Evolutionary conservation across 92 coral and sea anemone genomes (phyloP).

Genomic region (Porites rus): DNA sequence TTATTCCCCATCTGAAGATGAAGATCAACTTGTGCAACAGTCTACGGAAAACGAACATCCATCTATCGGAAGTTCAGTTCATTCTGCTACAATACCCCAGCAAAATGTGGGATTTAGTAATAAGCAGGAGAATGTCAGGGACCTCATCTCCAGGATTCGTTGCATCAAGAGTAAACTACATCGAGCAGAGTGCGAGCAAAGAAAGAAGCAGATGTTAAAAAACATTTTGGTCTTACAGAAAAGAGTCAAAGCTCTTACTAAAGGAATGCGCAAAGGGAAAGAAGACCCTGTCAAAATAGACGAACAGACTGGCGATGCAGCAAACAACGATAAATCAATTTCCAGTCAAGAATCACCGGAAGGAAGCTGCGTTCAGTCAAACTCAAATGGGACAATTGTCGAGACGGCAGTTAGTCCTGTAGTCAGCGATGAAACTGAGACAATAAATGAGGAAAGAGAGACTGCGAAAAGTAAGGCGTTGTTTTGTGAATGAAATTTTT

Average conservation of each 20-base stretch:
- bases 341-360: neutral
- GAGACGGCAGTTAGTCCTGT: neutral
- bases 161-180: constrained; percentile 24
- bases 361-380: neutral
- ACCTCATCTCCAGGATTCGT: constrained; percentile 26
- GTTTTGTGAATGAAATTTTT: neutral
- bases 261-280: constrained; percentile 21
- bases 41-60: neutral
- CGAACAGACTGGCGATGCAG: neutral
- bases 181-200: constrained; percentile 33
- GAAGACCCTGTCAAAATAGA: neutral
- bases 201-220: constrained; percentile 37
- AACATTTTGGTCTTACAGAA: constrained; percentile 27
- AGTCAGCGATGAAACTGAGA: neutral
- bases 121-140: constrained; percentile 16
- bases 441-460: neutral
- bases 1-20: neutral
- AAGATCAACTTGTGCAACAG: too few species aligned
- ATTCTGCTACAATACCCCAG: neutral
- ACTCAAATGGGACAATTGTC: neutral
- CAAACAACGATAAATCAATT: neutral
- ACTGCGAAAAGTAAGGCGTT: neutral
- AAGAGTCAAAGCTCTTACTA: constrained; percentile 15
- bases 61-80: neutral
- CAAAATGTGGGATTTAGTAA: neutral